A percentile compares a stretch with the other conserved stretches of the same genome.
phyloP scores from a whole-genome alignment of 2,888 invertebrate species.

The Cantharis rufa region DNA sequence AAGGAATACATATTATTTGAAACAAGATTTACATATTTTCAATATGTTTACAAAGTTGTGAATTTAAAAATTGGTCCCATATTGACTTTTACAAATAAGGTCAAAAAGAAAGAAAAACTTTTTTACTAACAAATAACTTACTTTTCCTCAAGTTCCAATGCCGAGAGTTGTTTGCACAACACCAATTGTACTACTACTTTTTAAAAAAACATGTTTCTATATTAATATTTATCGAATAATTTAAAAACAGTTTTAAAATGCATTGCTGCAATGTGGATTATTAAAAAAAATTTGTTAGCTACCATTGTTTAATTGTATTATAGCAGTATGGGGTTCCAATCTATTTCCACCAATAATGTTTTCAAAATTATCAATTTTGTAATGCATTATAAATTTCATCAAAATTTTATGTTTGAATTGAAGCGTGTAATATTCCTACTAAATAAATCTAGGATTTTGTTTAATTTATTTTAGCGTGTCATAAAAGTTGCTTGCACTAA shows the following conservation, averaged over 20 bases:
- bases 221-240: background rate
- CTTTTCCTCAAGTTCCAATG: no score
- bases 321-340: background rate
- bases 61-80: no score
- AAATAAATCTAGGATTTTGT: background rate
- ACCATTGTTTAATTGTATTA: background rate
- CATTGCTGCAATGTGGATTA: background rate
- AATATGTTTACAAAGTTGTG: no score
- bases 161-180: no score
- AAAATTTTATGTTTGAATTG: background rate
- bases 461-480: background rate
- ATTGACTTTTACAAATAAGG: no score
- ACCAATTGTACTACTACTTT: no score
- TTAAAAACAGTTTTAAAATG: background rate
- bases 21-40: no score
- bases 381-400: background rate
- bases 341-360: background rate
- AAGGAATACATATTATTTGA: no score
- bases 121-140: no score
- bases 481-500: background rate
- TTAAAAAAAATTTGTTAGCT: background rate
- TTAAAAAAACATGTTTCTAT: no score
- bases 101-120: no score
- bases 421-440: background rate
- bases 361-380: background rate